A percentile compares a stretch with the other conserved stretches of the same genome.
These are phyloP conservation scores for Hypotaenidia okinawae DNA, from an alignment of 2,797 vertebrate genomes.

Conservation along the genomic window DNA sequence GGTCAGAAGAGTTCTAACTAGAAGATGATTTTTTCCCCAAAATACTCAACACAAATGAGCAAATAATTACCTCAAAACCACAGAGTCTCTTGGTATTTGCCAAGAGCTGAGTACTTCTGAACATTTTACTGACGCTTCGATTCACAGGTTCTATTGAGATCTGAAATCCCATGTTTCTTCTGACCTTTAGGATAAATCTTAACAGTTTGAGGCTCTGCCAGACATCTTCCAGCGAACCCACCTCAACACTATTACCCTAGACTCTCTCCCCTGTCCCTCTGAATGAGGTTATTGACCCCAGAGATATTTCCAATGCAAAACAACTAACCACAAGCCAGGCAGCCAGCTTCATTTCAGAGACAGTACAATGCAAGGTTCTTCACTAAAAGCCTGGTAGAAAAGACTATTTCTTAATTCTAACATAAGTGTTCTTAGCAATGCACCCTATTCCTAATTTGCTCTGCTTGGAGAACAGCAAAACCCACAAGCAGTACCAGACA, in stretches of 20 bases:
- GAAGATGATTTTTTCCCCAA: background rate
- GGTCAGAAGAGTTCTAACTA: background rate
- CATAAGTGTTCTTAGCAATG: background rate
- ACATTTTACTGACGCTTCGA: fast-evolving
- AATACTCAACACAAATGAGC: background rate
- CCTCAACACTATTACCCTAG: background rate
- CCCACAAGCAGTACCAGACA: background rate
- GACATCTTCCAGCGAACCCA: background rate
- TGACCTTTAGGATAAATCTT: background rate
- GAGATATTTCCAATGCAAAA: background rate
- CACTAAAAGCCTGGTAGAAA: background rate
- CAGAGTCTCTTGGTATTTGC: background rate
- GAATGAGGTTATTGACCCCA: background rate
- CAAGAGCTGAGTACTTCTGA: background rate
- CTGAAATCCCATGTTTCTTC: background rate
- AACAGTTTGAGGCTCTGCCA: background rate
- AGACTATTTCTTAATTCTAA: background rate
- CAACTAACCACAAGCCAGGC: background rate
- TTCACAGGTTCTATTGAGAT: background rate
- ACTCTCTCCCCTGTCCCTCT: background rate
- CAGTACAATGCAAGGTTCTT: fast-evolving
- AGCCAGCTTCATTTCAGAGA: background rate
- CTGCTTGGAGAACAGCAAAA: background rate
- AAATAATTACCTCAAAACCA: background rate
- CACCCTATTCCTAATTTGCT: background rate